Conservation (phyloP, 2,797 vertebrate species). For the Gambelia wislizenii region DNA sequence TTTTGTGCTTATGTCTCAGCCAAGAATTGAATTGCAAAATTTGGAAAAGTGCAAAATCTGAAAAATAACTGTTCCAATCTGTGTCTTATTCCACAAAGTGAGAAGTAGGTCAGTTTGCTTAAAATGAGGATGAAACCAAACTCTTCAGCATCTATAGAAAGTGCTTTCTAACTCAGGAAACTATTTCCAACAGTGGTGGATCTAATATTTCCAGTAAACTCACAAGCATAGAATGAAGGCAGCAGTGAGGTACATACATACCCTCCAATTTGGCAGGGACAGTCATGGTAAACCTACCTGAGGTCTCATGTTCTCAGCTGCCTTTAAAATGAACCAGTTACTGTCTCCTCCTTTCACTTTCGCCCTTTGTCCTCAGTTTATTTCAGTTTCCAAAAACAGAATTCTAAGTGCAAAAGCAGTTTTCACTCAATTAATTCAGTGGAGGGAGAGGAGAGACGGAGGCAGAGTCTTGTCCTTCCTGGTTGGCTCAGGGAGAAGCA, state of each 20-base stretch:
- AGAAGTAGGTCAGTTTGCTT: not conserved
- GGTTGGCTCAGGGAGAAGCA: too few species aligned
- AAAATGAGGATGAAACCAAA: not conserved
- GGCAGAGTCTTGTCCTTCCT: too few species aligned
- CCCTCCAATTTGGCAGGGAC: not conserved
- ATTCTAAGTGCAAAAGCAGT: too few species aligned
- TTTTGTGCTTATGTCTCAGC: not conserved
- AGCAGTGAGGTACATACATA: not conserved
- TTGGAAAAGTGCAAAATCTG: too few species aligned
- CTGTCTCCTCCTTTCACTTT: too few species aligned
- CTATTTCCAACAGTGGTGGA: not conserved
- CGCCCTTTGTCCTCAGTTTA: too few species aligned
- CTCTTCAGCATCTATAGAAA: not conserved
- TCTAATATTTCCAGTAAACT: not conserved
- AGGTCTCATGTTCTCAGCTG: too few species aligned
- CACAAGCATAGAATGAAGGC: not conserved
- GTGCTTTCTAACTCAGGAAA: not conserved
- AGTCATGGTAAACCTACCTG: too few species aligned
- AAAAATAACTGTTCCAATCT: not conserved
- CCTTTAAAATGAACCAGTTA: too few species aligned
- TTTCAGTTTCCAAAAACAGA: too few species aligned
- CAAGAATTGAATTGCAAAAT: not conserved
- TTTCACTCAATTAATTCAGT: too few species aligned
- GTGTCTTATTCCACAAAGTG: not conserved
- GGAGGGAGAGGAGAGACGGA: too few species aligned